Base-by-base conservation (phyloP, 92 coral and sea anemone genomes). In the Isaurus tuberculatus region DNA sequence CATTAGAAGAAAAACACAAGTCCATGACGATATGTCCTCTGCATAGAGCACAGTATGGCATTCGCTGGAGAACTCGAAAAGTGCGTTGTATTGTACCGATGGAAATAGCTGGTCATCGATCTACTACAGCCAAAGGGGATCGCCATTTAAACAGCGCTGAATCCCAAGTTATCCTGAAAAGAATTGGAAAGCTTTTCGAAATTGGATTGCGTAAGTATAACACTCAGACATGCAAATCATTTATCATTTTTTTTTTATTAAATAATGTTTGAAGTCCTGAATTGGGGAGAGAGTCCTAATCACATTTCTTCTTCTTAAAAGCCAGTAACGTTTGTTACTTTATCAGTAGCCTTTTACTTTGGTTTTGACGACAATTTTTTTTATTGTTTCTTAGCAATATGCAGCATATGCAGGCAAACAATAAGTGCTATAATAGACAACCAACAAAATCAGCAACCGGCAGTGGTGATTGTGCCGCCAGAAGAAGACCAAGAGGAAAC, bases 1-100 rank as follows among this genome's bases (percentile, higher is more conserved):
- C 51, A 17, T 27, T 85, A 29, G 88, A 85, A 77, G 84, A 85
- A 31, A 61, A 63, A 51, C 88, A 85, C 75, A 27, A 58, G 36
- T 74, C 88, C 15, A 77, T 75, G 8, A 36, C 88, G 29, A 85
- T 75, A 85, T 85, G 88, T 48, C 84, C 84, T 42, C 88, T 51
- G 43, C 89, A 86, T 79, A 77, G 89, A 75, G 89, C 75, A 30
- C 66, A 77, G 10, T 77, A 20, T 46, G 88, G 85, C 28, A 75
- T 85, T 44, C 88, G 88, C 34, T 85, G 88, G 88, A 77, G 85
- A 77, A 58, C 66, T 9, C n/a, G 78, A 6, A 85, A 63, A 77
- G 37, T 15, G 31, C 46, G 27, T 16, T 75, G 85, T 5, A 20
- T 55, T 30, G 34, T 77, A 16, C 75, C 85, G 4, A 37, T 31